These are phyloP conservation scores for Subacronicta megacephala DNA, from an alignment of 2,888 invertebrate genomes.

Conservation along the genomic window DNA sequence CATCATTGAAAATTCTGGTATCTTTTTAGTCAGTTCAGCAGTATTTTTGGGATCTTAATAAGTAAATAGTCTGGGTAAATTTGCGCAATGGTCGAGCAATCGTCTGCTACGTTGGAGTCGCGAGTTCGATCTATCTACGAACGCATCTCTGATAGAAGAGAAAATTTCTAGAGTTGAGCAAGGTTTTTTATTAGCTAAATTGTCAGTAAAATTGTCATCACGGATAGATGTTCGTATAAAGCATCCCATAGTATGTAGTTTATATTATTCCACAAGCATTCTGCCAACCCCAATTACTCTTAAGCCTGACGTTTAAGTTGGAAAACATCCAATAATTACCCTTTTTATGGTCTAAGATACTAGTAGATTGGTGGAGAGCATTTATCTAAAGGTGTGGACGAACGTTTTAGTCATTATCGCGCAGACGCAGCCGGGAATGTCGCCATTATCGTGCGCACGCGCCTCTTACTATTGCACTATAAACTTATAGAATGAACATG, in stretches of 20 bases:
- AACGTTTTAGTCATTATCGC: constrained; percentile 81
- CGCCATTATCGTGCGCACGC: constrained; percentile 78
- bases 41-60: too few relatives aligned
- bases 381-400: constrained; percentile 74
- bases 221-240: too few relatives aligned
- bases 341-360: constrained; percentile 33
- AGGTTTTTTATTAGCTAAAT: too few relatives aligned
- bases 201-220: too few relatives aligned
- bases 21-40: too few relatives aligned
- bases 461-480: constrained; percentile 54
- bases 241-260: too few relatives aligned
- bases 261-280: background rate
- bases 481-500: constrained; percentile 22
- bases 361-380: constrained; percentile 51
- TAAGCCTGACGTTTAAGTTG: constrained; percentile 1
- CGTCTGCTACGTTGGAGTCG: too few relatives aligned
- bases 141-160: too few relatives aligned
- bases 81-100: too few relatives aligned
- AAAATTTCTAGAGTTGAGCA: too few relatives aligned
- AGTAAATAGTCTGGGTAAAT: too few relatives aligned
- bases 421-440: constrained; percentile 62
- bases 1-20: background rate
- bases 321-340: constrained; percentile 26
- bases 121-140: too few relatives aligned
- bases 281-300: background rate